Percentiles rank a stretch among this genome's conserved stretches.
Evolutionary conservation across 2,113 vertebrate genomes (phyloP).

Genomic region (Clinocottus analis): DNA sequence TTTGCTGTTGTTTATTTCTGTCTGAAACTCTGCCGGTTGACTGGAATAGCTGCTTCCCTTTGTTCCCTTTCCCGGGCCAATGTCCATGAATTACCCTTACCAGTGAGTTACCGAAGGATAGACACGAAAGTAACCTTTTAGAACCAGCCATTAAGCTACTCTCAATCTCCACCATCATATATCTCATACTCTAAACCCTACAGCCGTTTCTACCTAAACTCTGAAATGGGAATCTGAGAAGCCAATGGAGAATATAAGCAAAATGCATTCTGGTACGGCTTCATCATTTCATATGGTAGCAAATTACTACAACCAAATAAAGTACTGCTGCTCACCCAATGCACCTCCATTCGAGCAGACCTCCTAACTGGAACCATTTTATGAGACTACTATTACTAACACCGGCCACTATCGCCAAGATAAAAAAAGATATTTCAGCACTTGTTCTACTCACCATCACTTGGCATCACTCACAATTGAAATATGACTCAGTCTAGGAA

Average conservation of each 20-base stretch:
- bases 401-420: slow-evolving; percentile 15
- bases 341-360: slow-evolving; percentile 15
- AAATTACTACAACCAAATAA: background rate
- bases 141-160: slow-evolving; percentile 15
- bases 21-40: slow-evolving; percentile 31
- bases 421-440: slow-evolving; percentile 17
- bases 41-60: slow-evolving; percentile 8
- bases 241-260: background rate
- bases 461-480: slow-evolving; percentile 29
- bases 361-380: slow-evolving; percentile 32
- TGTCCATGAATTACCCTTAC: slow-evolving; percentile 10
- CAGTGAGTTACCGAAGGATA: slow-evolving; percentile 21
- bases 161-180: slow-evolving; percentile 11
- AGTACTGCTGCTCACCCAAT: background rate
- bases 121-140: slow-evolving; percentile 12
- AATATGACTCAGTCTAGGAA: slow-evolving; percentile 49
- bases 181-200: slow-evolving; percentile 11
- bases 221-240: slow-evolving; percentile 5
- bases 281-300: background rate
- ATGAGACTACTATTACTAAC: slow-evolving; percentile 30
- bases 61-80: slow-evolving; percentile 20
- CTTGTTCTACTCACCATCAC: slow-evolving; percentile 37
- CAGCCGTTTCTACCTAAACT: background rate
- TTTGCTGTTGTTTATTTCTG: slow-evolving; percentile 28
- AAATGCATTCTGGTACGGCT: slow-evolving; percentile 1